A percentile compares a stretch with the other conserved stretches of the same genome.
These are phyloP conservation scores for Euthynnus affinis DNA, from an alignment of 2,797 vertebrate species.

Conservation along the genomic window DNA sequence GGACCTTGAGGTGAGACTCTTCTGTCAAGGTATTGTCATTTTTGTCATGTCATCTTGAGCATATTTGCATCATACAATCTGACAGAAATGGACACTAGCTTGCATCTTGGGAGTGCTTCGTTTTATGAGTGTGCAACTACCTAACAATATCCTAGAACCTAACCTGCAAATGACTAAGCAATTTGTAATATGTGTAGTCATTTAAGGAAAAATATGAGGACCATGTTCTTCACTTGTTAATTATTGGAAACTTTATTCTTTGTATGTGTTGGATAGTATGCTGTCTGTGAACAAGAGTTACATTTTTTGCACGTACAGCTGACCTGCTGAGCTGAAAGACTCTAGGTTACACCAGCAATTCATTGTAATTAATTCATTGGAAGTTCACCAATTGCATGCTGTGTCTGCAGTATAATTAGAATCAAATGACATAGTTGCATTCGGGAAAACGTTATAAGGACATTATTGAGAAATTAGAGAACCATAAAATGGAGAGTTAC, in stretches of 20 bases:
- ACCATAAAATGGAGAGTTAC: background rate
- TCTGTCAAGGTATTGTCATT: no score
- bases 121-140: no score
- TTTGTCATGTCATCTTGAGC: no score
- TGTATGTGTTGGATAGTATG: background rate
- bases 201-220: background rate
- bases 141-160: no score
- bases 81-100: no score
- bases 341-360: background rate
- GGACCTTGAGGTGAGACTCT: no score
- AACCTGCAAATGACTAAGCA: no score
- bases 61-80: no score
- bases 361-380: slow-evolving; percentile 1
- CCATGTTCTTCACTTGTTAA: background rate
- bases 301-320: background rate
- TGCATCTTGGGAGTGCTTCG: no score
- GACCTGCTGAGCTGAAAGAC: background rate
- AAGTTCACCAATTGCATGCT: background rate
- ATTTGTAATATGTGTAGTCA: no score
- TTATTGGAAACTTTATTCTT: background rate
- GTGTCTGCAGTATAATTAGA: background rate
- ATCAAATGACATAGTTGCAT: background rate
- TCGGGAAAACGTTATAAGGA: background rate
- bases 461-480: background rate
- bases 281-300: no score